Evolutionary conservation across 2,888 invertebrate genomes (phyloP), one percentile per base, ranked within the genome.

Genomic region (Copidosoma aretas): DNA sequence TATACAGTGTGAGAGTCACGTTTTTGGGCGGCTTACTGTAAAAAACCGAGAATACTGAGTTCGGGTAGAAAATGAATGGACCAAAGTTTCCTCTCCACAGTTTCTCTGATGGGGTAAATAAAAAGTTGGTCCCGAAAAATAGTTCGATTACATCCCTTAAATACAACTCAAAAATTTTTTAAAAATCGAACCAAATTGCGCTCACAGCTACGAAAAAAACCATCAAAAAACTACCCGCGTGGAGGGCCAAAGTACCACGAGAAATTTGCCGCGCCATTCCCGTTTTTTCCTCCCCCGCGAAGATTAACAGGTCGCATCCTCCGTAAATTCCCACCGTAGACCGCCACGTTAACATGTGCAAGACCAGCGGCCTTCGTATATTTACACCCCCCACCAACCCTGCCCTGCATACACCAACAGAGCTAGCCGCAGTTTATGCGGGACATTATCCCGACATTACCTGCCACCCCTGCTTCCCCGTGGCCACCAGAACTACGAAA

Each of bases 381-480:
- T 32, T 32, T 32, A 32, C 32, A 32, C 32, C 4, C 4, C 32
- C 32, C 32, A 5, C 32, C 4, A 3, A 32, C 32, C 32, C 32
- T 8, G 32, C 32, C 32, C 4, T 32, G 32, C 8, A 8, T 32
- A 32, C 32, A 32, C 32, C 3, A 5, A 32, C 32, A 12, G 43
- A 46, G 43, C 77, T 77, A 72, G 78, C 80, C 81, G 64, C 80
- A 82, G 78, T 82, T 83, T 82, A 83, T 80, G 82, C 73, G 75
- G 74, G 75, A 78, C 81, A 83, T 83, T 82, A 82, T 82, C 77
- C 82, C 75, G 75, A 78, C 82, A 82, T 83, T 83, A 82, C 81
- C 80, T 77, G 74, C 75, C 76, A 73, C 70, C 49, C 59, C 22
- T 22, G n/a, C 51, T 25, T 53, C 56, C 41, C 52, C 19, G 15